Conservation (phyloP, 1,140 invertebrate genomes). For the Micrasema longulum region DNA sequence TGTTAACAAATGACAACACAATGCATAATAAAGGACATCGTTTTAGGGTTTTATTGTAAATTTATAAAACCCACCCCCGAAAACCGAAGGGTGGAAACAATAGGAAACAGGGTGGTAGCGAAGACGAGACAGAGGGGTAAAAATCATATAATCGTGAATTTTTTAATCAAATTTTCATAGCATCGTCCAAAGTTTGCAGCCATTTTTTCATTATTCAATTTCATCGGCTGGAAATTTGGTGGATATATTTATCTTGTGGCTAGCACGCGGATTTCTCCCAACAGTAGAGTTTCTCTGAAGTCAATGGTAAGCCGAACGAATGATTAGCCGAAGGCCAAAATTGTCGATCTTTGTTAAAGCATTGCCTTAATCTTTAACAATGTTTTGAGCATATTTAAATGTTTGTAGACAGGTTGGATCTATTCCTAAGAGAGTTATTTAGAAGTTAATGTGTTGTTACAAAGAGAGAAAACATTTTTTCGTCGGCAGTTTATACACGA, state of each 20-base stretch:
- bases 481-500: no score
- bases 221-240: slow-evolving; percentile 32
- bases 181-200: slow-evolving; percentile 44
- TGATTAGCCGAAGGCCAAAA: no score
- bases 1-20: slow-evolving; percentile 19
- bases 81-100: slow-evolving; percentile 26
- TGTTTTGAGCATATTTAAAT: no score
- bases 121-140: slow-evolving; percentile 32
- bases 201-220: slow-evolving; percentile 55
- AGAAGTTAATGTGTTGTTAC: no score
- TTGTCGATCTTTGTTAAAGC: no score
- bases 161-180: slow-evolving; percentile 55
- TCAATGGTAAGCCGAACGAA: no score
- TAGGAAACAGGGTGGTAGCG: slow-evolving; percentile 21
- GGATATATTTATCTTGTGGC: slow-evolving; percentile 18
- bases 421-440: no score
- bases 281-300: not conserved
- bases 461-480: no score
- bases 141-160: slow-evolving; percentile 51
- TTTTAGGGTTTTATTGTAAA: slow-evolving; percentile 32
- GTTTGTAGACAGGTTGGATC: no score
- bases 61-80: slow-evolving; percentile 12
- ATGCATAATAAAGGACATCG: slow-evolving; percentile 23
- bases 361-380: no score
- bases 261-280: not conserved